phyloP scores from a whole-genome alignment of 2,113 vertebrate genomes.

The Poeciliopsis occidentalis region DNA sequence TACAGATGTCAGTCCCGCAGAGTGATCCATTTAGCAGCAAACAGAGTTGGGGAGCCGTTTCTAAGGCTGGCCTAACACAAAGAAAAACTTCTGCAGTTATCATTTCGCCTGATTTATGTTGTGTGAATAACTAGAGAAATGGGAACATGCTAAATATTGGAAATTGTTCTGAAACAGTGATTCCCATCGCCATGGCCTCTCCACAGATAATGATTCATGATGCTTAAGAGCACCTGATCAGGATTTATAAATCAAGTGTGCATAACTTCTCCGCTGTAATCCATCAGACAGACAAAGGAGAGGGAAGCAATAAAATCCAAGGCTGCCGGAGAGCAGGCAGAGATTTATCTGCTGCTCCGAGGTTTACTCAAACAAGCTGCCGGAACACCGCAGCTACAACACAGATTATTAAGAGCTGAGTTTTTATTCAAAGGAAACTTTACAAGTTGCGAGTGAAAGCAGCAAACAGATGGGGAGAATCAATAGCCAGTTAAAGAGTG shows the following conservation, averaged over 20 bases:
- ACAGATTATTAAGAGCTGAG: constrained; percentile 5
- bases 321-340: constrained; percentile 51
- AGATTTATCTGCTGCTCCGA: constrained; percentile 62
- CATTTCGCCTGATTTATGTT: background rate
- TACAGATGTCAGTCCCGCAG: constrained; percentile 57
- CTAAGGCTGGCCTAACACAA: background rate
- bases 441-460: constrained; percentile 21
- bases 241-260: constrained; percentile 65
- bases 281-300: constrained; percentile 66
- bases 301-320: constrained; percentile 66
- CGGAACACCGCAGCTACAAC: background rate
- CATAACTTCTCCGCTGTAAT: constrained; percentile 66
- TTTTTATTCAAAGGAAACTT: constrained; percentile 36
- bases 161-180: constrained; percentile 29
- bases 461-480: constrained; percentile 13
- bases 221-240: constrained; percentile 53
- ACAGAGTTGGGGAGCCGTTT: background rate
- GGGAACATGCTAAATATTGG: constrained; percentile 42
- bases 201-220: constrained; percentile 56
- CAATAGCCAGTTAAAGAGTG: background rate
- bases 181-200: constrained; percentile 33
- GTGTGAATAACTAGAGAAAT: constrained; percentile 28
- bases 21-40: constrained; percentile 46
- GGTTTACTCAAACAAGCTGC: constrained; percentile 56
- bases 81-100: background rate